These are phyloP conservation scores for Capromys pilorides DNA, from an alignment of 2,797 vertebrate species.

Conservation along the genomic window DNA sequence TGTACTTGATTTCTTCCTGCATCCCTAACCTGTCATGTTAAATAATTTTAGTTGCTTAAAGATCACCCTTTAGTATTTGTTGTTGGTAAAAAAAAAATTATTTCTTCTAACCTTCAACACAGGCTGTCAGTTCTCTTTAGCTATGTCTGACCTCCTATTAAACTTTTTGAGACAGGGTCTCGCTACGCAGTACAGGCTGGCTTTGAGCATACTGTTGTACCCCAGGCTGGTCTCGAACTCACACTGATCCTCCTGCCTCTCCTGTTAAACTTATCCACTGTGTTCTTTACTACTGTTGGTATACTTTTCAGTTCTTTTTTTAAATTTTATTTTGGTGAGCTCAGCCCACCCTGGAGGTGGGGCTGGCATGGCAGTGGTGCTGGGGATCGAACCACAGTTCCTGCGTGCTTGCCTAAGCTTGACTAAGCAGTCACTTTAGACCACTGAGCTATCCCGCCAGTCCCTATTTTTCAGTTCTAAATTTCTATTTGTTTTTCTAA, in stretches of 20 bases:
- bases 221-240: too few relatives aligned
- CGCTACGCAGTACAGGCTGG: too few relatives aligned
- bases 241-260: too few relatives aligned
- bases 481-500: not conserved
- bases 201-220: too few relatives aligned
- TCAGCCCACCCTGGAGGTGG: too few relatives aligned
- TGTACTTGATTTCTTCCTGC: not conserved
- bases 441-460: too few relatives aligned
- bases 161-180: too few relatives aligned
- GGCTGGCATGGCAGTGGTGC: too few relatives aligned
- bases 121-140: not conserved
- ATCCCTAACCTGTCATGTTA: not conserved
- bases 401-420: too few relatives aligned
- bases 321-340: too few relatives aligned
- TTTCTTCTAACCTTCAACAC: not conserved
- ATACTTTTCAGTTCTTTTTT: not conserved
- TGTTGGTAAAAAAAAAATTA: conserved; percentile 5
- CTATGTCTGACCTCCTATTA: not conserved
- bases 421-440: too few relatives aligned
- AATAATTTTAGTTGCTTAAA: conserved; percentile 35
- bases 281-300: not conserved
- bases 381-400: too few relatives aligned
- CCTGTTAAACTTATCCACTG: not conserved
- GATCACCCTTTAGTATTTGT: not conserved
- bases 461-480: conserved; percentile 25